Evolutionary conservation across 2,113 vertebrate genomes (phyloP).

Genomic region (Engystomops pustulosus): DNA sequence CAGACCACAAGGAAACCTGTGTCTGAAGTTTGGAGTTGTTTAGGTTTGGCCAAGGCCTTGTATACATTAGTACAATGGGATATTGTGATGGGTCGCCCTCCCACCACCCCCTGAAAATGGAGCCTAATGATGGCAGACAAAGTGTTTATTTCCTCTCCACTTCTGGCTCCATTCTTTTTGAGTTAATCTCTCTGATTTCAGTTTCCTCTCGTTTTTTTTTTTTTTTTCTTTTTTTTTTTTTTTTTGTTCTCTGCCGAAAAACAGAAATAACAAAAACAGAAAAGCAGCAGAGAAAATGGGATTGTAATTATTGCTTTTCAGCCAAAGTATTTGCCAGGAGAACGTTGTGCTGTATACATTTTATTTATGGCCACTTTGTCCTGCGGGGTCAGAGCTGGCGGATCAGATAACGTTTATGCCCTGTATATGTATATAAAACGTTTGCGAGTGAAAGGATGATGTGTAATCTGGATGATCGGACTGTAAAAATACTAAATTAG

Average conservation of each 20-base stretch:
- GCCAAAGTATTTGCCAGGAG: not conserved
- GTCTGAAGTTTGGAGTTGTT: not conserved
- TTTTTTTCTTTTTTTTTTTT: constrained; percentile 12
- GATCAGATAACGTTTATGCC: not conserved
- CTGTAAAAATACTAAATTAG: too few species aligned
- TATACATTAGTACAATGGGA: not conserved
- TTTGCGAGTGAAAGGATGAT: not conserved
- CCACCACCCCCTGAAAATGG: constrained; percentile 1
- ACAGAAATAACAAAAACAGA: not conserved
- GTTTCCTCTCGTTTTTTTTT: constrained; percentile 9
- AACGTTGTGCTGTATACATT: not conserved
- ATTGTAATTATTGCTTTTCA: not conserved
- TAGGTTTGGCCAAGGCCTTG: not conserved
- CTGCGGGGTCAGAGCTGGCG: too few species aligned
- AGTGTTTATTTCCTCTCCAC: not conserved
- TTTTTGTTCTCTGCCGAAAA: not conserved
- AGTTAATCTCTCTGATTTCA: constrained; percentile 7
- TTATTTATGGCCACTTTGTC: not conserved
- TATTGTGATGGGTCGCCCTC: not conserved
- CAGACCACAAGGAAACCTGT: not conserved
- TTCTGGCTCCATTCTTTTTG: not conserved
- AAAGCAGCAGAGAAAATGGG: not conserved
- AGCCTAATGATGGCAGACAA: not conserved
- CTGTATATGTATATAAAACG: not conserved
- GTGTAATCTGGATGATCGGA: too few species aligned